phyloP scores from a whole-genome alignment of 2,888 invertebrate genomes.

The Phyto melanocephala region DNA sequence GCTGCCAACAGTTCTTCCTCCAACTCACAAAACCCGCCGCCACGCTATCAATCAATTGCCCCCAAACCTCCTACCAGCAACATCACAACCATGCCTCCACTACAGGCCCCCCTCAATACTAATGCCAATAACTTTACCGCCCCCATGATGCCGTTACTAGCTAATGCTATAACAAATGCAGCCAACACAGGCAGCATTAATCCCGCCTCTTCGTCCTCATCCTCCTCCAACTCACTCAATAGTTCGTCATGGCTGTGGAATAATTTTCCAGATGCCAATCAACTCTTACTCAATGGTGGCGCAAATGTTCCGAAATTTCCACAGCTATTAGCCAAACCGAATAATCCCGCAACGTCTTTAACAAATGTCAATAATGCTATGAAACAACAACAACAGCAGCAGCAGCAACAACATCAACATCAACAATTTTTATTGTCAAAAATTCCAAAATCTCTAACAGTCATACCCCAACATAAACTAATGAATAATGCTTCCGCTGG shows the following conservation, averaged over 20 bases:
- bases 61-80: constrained; percentile 61
- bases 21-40: constrained; percentile 18
- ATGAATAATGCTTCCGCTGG: constrained; percentile 64
- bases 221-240: constrained; percentile 55
- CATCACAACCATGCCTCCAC: constrained; percentile 51
- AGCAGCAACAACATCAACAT: constrained; percentile 69
- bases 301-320: constrained; percentile 63
- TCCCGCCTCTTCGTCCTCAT: constrained; percentile 57
- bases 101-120: constrained; percentile 49
- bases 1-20: constrained; percentile 43
- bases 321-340: constrained; percentile 64
- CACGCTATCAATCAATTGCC: constrained; percentile 65
- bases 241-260: constrained; percentile 73
- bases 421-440: constrained; percentile 82
- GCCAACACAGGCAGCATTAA: constrained; percentile 56
- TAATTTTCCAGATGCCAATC: constrained; percentile 75
- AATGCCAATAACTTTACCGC: constrained; percentile 54
- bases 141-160: constrained; percentile 69
- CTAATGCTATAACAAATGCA: constrained; percentile 67
- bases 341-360: constrained; percentile 71
- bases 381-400: constrained; percentile 70
- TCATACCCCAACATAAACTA: constrained; percentile 84
- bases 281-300: constrained; percentile 73
- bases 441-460: constrained; percentile 89
- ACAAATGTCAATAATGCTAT: constrained; percentile 70